Percentiles rank a stretch among this genome's conserved stretches.
phyloP scores from a whole-genome alignment of 1,140 invertebrate genomes.

The Sminthurides bifidus region DNA sequence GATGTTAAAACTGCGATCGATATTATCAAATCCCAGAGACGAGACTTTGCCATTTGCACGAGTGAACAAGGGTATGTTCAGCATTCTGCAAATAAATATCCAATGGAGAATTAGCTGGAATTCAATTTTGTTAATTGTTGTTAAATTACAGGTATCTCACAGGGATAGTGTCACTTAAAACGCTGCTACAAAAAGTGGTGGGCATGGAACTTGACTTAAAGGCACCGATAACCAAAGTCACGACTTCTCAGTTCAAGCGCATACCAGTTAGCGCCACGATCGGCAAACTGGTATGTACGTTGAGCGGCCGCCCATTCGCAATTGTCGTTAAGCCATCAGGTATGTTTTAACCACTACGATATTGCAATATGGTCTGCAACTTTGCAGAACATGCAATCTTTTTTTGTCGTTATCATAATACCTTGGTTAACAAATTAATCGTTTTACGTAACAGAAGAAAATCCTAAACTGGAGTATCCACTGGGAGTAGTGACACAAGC shows the following conservation, averaged over 20 bases:
- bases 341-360: too few species aligned
- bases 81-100: background rate
- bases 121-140: background rate
- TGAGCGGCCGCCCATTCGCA: conserved; percentile 43
- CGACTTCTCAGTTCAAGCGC: conserved; percentile 61
- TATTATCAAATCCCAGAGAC: conserved; percentile 51
- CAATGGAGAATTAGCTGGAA: background rate
- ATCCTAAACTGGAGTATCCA: background rate
- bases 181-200: conserved; percentile 56
- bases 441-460: background rate
- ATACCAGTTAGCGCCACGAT: conserved; percentile 50
- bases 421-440: background rate
- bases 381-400: too few species aligned
- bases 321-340: conserved; percentile 13
- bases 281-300: conserved; percentile 58
- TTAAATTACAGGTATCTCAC: conserved; percentile 43
- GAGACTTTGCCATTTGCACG: conserved; percentile 57
- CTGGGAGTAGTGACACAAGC: background rate
- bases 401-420: background rate
- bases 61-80: conserved; percentile 45
- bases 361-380: too few species aligned
- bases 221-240: conserved; percentile 51
- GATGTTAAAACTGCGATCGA: conserved; percentile 53
- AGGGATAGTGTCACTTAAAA: conserved; percentile 60
- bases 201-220: conserved; percentile 47